These are phyloP conservation scores for Panagrolaimus sp. DNA, from an alignment of 1,140 invertebrate genomes.

Conservation along the genomic window DNA sequence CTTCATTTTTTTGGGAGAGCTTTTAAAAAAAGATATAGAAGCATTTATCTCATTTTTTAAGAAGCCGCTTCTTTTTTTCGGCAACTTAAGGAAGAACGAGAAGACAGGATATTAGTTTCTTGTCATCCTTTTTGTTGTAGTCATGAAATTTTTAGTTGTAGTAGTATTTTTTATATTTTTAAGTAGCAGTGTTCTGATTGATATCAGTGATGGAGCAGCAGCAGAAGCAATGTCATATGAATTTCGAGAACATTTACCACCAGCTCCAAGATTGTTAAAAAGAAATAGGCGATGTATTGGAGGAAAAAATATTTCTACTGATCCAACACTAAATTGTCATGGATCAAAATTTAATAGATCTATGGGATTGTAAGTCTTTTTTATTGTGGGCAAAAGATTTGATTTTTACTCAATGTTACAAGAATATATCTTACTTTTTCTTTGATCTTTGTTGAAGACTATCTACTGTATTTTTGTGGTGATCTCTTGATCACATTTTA, in stretches of 20 bases:
- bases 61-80: neutral
- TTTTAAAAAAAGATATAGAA: neutral
- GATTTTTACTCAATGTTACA: no score
- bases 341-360: constrained; percentile 19
- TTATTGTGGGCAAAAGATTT: constrained; percentile 10
- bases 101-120: no score
- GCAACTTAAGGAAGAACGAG: neutral
- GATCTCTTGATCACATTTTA: no score
- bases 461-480: no score
- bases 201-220: neutral
- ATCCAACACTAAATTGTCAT: constrained; percentile 13
- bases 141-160: neutral
- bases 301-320: neutral
- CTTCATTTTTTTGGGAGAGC: neutral
- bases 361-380: constrained; percentile 19
- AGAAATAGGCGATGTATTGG: neutral
- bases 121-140: no score
- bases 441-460: no score
- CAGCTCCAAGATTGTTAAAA: constrained; percentile 13
- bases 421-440: no score
- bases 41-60: neutral
- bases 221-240: neutral
- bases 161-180: neutral
- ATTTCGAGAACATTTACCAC: constrained; percentile 13
- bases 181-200: neutral